Base-by-base conservation (phyloP, 2,797 vertebrate genomes). In the Karalla daura region DNA sequence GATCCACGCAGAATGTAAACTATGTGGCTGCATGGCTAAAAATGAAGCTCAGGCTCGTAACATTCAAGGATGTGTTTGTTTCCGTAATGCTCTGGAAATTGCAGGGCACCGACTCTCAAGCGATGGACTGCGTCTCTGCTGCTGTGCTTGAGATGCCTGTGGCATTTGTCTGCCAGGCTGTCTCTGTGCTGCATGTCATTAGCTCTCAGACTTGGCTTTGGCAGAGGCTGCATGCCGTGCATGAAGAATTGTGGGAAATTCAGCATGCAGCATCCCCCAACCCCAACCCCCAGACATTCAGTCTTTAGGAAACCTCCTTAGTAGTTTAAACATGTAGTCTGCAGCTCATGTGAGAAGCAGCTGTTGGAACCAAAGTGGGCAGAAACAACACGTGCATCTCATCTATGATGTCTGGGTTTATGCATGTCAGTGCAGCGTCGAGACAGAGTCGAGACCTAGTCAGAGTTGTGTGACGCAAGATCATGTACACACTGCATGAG, bases 201-300 rank as follows among this genome's bases (percentile, higher is more conserved):
- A 72, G 63, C 58, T 59, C 59, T 63, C 43, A 74, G 37, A 52
- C 66, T 37, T 56, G 33, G 50, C 55, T 66, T 39, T 50, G 37
- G 62, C 43, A 62, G 47, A 63, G 60, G 66, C 67, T 74, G 55
- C 30, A 28, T 52, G 56, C 13, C 9, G 18, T 43, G 51, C 66
- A 81, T 69, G 60, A 77, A 70, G 74, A 71, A 74, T 70, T 70
- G 79, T 85, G 86, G 81, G 80, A 90, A 85, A 80, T 83, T 44
- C 45, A 25, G 41, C 44, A 45, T 46, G 27, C 40, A 24, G n/a
- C n/a, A n/a, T n/a, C 23, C 45, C 58, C 21, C 50, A 21, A 2
- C 12, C 18, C 35, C 11, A 28, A 4, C 27, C 27, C 27, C 27
- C 27, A 28, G 8, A n/a, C 30, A 40, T 51, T 14, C 7, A 23